phyloP scores from a whole-genome alignment of 2,888 invertebrate species.

The Bursaphelenchus okinawaensis region DNA sequence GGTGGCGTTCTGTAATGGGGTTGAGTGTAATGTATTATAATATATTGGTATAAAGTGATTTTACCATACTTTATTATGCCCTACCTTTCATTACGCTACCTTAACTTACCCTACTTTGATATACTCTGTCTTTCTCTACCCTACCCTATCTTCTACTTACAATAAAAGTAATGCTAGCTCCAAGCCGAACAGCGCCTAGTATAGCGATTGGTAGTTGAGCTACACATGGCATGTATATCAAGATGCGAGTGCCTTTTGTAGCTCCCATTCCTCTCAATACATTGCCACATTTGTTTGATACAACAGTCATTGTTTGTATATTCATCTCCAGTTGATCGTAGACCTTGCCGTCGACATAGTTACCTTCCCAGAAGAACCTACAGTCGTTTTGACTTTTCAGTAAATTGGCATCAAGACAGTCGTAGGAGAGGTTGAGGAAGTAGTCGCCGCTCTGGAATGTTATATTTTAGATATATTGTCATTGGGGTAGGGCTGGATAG shows the following conservation, averaged over 20 bases:
- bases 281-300: slow-evolving; percentile 12
- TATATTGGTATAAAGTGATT: too few species aligned
- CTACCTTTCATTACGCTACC: too few species aligned
- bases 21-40: too few species aligned
- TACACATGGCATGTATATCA: slow-evolving; percentile 14
- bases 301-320: slow-evolving; percentile 14
- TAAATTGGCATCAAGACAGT: slow-evolving; percentile 14
- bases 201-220: slow-evolving; percentile 9
- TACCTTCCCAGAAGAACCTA: slow-evolving; percentile 14
- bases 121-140: too few species aligned
- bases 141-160: too few species aligned
- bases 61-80: too few species aligned
- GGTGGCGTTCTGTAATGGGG: slow-evolving; percentile 18
- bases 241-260: neutral
- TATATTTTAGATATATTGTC: neutral
- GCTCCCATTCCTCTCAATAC: neutral
- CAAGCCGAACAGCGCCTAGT: slow-evolving; percentile 8
- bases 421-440: slow-evolving; percentile 10
- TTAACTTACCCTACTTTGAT: too few species aligned
- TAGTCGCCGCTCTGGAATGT: slow-evolving; percentile 16
- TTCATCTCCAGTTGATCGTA: slow-evolving; percentile 12
- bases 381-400: slow-evolving; percentile 1
- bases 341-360: slow-evolving; percentile 8
- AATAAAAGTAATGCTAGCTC: slow-evolving; percentile 15
- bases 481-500: too few species aligned